Evolutionary conservation across 2,797 vertebrate species (phyloP).

Genomic region (Apogon talboti): DNA sequence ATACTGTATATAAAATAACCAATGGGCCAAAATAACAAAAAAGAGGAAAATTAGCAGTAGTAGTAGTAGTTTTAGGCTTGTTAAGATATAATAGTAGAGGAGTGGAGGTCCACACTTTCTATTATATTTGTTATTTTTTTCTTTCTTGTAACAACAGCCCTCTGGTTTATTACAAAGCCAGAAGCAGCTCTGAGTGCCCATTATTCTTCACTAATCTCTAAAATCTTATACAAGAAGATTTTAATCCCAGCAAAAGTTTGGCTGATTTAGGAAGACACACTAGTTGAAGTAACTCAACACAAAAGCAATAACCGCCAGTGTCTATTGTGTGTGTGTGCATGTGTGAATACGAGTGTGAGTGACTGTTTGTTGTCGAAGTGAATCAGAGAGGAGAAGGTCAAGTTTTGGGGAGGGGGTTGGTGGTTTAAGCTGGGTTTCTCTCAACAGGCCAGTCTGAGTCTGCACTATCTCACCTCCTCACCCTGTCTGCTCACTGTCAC

Average conservation of each 20-base stretch:
- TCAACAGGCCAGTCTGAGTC: constrained; percentile 65
- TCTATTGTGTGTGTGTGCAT: constrained; percentile 34
- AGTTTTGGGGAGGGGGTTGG: constrained; percentile 61
- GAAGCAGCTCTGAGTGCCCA: background rate
- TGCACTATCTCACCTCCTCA: constrained; percentile 84
- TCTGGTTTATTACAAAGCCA: background rate
- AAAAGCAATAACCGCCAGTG: constrained; percentile 17
- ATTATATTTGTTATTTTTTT: too few species aligned
- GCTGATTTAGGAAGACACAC: constrained; percentile 11
- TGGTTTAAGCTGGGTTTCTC: constrained; percentile 57
- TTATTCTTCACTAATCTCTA: background rate
- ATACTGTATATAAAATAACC: too few species aligned
- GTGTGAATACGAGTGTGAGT: constrained; percentile 23
- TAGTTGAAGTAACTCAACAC: constrained; percentile 21
- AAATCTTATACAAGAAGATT: background rate
- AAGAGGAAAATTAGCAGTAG: too few species aligned
- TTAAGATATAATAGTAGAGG: too few species aligned
- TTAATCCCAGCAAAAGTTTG: constrained; percentile 6
- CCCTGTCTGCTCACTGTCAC: constrained; percentile 85
- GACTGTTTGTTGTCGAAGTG: constrained; percentile 56
- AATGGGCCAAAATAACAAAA: too few species aligned
- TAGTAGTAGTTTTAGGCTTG: too few species aligned
- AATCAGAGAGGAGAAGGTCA: constrained; percentile 73
- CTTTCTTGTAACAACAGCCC: too few species aligned
- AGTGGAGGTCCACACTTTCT: too few species aligned